Evolutionary conservation across 2,888 invertebrate species (phyloP), one percentile per base, ranked within the genome.

Genomic region (Drosophila paracracens): DNA sequence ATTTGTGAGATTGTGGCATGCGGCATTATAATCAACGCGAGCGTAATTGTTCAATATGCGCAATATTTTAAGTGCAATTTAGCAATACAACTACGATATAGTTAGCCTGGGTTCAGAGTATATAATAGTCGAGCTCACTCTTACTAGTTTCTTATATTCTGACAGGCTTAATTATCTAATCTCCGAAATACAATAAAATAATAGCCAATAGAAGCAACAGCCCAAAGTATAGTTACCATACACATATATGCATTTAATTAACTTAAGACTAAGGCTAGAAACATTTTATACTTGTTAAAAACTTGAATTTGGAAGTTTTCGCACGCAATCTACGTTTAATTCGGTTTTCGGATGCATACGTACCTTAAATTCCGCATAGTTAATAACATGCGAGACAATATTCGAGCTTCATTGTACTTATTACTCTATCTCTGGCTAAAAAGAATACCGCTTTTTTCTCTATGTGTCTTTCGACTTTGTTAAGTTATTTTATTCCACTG

Each of bases 341-440:
- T 43, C 11, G 11, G 5, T 43, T 43, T 21, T 7, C 6, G 7
- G 7, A 25, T 4, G 4, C 16, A 16, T 5, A 43, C 1, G 2
- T 53, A 8, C 2, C 16, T 21, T 53, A 29, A 29, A 2, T 25
- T 38, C 13, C 1, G 27, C 27, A 16, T 38, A 27, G 11, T 18
- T 53, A 25, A 10, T 10, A 27, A n/a, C 13, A 36, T 21, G n/a
- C 35, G 53, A 50, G 66, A 48, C 43, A 36, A 27, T 21, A 59
- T 40, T 4, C 21, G 40, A 59, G 13, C 66, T 43, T 13, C 43
- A 16, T 52, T 56, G 51, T 11, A 5, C 5, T 43, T 46, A 7
- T 8, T 46, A 21, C 46, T 25, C 4, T 25, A 21, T 46, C 13
- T n/a, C 10, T 7, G 35, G 1, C 29, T n/a, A 4, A 16, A 21